Evolutionary conservation across 2,888 invertebrate genomes (phyloP), one percentile per base, ranked within the genome.

Genomic region (Phragmatobia fuliginosa): DNA sequence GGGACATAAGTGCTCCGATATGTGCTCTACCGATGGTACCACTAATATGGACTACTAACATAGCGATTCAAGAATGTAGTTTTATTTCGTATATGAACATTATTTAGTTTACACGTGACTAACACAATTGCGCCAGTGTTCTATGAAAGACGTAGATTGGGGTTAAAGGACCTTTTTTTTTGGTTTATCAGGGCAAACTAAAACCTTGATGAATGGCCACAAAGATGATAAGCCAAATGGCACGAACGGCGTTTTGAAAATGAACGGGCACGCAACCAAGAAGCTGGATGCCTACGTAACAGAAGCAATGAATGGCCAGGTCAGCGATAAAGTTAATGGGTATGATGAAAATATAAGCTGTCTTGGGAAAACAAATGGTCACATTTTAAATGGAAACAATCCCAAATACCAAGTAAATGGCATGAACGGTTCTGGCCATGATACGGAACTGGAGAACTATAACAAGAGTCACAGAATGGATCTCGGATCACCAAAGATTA

Each of bases 401-500:
- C 72, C 69, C 70, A 84, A 76, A 75, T 79, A 41, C 67, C 87
- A 85, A 72, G 83, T 83, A 6, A 75, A 74, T 60, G 70, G 72
- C 59, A 58, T 74, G 65, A 86, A 87, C 62, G 87, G 87, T 18
- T 79, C 78, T 65, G 76, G 76, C 21, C 86, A 80, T 66, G 85
- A 83, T 28, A n/a, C 77, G 1, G 87, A 87, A 65, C 70, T 88
- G 60, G 85, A 86, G 49, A 82, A 80, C 77, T 85, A 84, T 78
- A 87, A 89, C 78, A 88, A 87, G 70, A 86, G 77, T 78, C 90
- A 87, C 85, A 86, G 86, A 80, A 86, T 90, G 84, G 90, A 90
- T 91, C 89, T 92, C 89, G 88, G 87, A 78, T 85, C 94, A 91
- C 94, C 94, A 92, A 94, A 94, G 93, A 94, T 94, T 85, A 91